Conservation (phyloP, 2,888 invertebrate species). For the Celastrina argiolus region DNA sequence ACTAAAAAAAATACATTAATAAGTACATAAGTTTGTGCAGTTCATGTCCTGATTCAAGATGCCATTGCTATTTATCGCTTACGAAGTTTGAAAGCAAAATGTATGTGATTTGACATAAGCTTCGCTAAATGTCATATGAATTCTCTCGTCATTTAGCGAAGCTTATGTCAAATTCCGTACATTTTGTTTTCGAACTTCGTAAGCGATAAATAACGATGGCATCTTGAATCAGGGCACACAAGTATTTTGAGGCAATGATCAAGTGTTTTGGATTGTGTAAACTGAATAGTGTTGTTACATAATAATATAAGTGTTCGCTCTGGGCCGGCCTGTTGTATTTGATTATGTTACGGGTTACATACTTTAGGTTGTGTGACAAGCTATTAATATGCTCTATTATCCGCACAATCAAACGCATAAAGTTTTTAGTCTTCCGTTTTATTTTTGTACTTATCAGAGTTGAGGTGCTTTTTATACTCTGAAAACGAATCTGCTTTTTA, state of each 20-base stretch:
- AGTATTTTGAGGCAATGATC: background rate
- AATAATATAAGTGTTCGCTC: background rate
- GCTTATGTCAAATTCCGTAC: too few species aligned
- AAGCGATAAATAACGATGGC: too few species aligned
- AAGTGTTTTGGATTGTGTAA: background rate
- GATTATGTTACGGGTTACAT: slow-evolving; percentile 18
- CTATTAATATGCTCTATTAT: background rate
- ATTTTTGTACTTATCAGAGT: slow-evolving; percentile 65
- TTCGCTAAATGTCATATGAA: too few species aligned
- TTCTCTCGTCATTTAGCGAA: too few species aligned
- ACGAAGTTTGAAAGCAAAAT: too few species aligned
- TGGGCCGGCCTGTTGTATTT: slow-evolving; percentile 4
- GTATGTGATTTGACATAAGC: too few species aligned
- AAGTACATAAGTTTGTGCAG: background rate
- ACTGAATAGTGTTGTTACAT: background rate
- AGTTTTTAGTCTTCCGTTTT: slow-evolving; percentile 62
- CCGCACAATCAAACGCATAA: slow-evolving; percentile 9
- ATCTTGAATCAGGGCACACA: too few species aligned
- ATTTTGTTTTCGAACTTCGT: too few species aligned
- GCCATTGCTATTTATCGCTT: too few species aligned
- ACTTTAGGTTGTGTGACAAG: slow-evolving; percentile 4
- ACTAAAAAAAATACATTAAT: background rate
- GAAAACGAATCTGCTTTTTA: slow-evolving; percentile 43
- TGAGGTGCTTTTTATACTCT: slow-evolving; percentile 59
- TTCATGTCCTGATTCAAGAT: too few species aligned